Evolutionary conservation across 2,888 invertebrate species (phyloP).

Genomic region (Caenorhabditis imperialis): DNA sequence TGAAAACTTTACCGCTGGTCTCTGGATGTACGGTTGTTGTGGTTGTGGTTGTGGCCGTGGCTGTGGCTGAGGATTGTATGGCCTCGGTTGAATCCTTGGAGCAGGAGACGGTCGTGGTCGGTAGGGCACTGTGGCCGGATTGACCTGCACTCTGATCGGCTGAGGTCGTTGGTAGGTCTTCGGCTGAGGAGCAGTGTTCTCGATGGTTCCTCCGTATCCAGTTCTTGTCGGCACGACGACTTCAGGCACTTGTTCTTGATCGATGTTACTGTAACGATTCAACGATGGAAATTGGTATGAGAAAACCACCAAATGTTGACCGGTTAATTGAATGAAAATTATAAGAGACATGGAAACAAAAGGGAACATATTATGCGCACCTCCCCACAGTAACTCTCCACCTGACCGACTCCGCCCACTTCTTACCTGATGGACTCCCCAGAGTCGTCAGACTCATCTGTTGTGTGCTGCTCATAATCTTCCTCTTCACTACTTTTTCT

Average conservation of each 20-base stretch:
- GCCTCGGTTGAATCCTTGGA: conserved; percentile 33
- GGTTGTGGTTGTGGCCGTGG: conserved; percentile 29
- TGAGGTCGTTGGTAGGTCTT: conserved; percentile 18
- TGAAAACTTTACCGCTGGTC: conserved; percentile 20
- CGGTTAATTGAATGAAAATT: not conserved
- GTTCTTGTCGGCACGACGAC: conserved; percentile 40
- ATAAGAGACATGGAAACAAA: conserved; percentile 10
- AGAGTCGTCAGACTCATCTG: conserved; percentile 42
- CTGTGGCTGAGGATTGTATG: conserved; percentile 25
- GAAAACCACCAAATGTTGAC: conserved; percentile 15
- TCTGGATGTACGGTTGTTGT: conserved; percentile 25
- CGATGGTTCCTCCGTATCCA: conserved; percentile 27
- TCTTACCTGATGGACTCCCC: conserved; percentile 45
- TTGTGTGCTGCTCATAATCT: conserved; percentile 37
- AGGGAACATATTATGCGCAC: not conserved
- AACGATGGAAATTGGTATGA: not conserved
- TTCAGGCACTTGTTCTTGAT: conserved; percentile 38
- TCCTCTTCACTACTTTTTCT: conserved; percentile 35
- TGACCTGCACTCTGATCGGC: conserved; percentile 39
- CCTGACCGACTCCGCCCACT: not conserved
- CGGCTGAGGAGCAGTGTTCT: conserved; percentile 44
- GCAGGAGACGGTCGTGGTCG: conserved; percentile 43
- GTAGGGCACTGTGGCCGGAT: conserved; percentile 45
- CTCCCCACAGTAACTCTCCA: not conserved
- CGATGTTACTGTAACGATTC: conserved; percentile 37